These are phyloP conservation scores for Lacanobia wlatinum DNA, from an alignment of 2,888 invertebrate genomes.

Conservation along the genomic window DNA sequence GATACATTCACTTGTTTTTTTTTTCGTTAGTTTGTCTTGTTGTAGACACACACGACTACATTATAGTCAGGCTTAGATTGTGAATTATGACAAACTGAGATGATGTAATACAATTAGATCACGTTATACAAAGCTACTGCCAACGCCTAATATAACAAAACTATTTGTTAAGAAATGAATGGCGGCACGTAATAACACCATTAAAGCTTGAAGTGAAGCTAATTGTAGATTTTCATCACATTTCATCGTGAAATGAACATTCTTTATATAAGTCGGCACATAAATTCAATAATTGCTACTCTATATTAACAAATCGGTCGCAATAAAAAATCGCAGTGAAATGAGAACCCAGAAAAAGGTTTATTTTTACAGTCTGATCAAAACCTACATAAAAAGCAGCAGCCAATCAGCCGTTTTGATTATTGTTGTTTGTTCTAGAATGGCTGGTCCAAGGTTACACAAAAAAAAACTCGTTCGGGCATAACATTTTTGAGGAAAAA, in stretches of 20 bases:
- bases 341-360: constrained; percentile 34
- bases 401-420: constrained; percentile 52
- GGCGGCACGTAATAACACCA: constrained; percentile 29
- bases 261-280: constrained; percentile 12
- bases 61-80: not conserved
- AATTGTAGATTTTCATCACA: constrained; percentile 51
- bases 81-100: not conserved
- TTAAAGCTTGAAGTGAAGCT: constrained; percentile 55
- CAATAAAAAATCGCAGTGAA: constrained; percentile 48
- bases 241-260: constrained; percentile 29
- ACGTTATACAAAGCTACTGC: constrained; percentile 35
- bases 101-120: constrained; percentile 40
- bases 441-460: constrained; percentile 22
- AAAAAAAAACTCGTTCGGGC: constrained; percentile 8
- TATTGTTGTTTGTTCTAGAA: constrained; percentile 52
- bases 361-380: constrained; percentile 42
- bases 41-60: not conserved
- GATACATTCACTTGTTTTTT: not conserved
- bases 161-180: constrained; percentile 35
- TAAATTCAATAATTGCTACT: constrained; percentile 38
- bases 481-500: not conserved
- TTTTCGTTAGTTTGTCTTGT: constrained; percentile 5
- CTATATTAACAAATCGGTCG: constrained; percentile 38
- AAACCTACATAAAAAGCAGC: constrained; percentile 48
- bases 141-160: constrained; percentile 25